A percentile compares a stretch with the other conserved stretches of the same genome.
phyloP scores from a whole-genome alignment of 2,888 invertebrate genomes.

The Boloria selene region DNA sequence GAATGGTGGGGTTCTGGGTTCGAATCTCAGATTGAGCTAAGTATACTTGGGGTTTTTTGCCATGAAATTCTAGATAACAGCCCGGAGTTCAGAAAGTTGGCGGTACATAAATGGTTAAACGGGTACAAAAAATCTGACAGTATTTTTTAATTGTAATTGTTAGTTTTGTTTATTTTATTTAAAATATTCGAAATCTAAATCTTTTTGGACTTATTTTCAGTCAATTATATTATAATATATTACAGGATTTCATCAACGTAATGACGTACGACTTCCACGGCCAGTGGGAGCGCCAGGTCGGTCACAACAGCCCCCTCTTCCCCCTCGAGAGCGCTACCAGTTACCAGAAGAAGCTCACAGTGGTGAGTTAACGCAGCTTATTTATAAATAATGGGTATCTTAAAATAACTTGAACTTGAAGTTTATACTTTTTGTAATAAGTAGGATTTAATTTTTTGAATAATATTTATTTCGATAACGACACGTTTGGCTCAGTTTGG shows the following conservation, averaged over 20 bases:
- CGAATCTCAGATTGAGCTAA: neutral
- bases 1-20: neutral
- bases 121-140: no score
- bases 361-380: slow-evolving; percentile 81
- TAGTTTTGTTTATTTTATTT: no score
- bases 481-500: no score
- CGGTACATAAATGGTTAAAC: no score
- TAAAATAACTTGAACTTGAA: neutral
- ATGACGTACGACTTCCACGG: slow-evolving; percentile 99
- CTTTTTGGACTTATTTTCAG: no score
- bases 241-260: slow-evolving; percentile 93
- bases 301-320: slow-evolving; percentile 95
- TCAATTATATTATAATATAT: neutral
- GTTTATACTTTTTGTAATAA: neutral
- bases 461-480: no score
- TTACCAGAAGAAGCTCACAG: slow-evolving; percentile 96
- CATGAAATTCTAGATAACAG: no score
- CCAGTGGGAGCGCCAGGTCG: slow-evolving; percentile 96
- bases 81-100: no score
- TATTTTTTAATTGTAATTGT: no score
- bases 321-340: slow-evolving; percentile 94
- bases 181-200: no score
- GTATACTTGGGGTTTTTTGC: no score
- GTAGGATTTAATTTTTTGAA: no score
- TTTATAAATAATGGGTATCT: neutral